Evolutionary conservation across 2,888 invertebrate species (phyloP), one percentile per base, ranked within the genome.

Genomic region (Gisinianus flammeolus): DNA sequence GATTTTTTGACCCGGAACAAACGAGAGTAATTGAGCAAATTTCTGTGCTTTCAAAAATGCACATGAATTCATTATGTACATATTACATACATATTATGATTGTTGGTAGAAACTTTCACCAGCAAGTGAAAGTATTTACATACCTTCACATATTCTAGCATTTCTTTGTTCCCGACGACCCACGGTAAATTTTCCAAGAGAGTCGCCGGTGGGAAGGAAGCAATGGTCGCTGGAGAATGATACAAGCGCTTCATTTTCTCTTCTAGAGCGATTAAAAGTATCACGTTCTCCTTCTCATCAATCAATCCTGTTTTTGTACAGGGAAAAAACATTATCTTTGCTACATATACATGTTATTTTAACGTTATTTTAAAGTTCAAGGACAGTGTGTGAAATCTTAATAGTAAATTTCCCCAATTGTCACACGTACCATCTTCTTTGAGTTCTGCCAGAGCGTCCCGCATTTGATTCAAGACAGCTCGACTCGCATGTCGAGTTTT

Each of bases 401-500:
- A n/a, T n/a, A n/a, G n/a, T n/a, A n/a, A n/a, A n/a, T n/a, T n/a
- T n/a, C n/a, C n/a, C n/a, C n/a, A n/a, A n/a, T n/a, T n/a, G n/a
- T n/a, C n/a, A n/a, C n/a, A n/a, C 24, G 44, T 76, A 81, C 84
- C 84, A 76, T 91, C 90, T 82, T 90, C 89, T 80, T 90, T 89
- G 28, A 91, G 86, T 64, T 88, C 87, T 80, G 89, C 88, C 84
- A 91, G 87, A 10, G 90, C 89, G 64, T 90, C 90, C 22, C 89
- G 83, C 83, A 91, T 87, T 87, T 90, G 89, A 81, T 91, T 91
- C 0, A 91, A 87, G 0, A 91, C 90, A n/a, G 90, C 89, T 0
- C 91, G 88, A 64, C 90, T 90, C 0, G 91, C 91, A 83, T 91
- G 91, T 4, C 90, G 87, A 0, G 91, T 91, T 86, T 91, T 91